phyloP scores from a whole-genome alignment of 2,888 invertebrate species.

The Philhelius pedissequus region DNA sequence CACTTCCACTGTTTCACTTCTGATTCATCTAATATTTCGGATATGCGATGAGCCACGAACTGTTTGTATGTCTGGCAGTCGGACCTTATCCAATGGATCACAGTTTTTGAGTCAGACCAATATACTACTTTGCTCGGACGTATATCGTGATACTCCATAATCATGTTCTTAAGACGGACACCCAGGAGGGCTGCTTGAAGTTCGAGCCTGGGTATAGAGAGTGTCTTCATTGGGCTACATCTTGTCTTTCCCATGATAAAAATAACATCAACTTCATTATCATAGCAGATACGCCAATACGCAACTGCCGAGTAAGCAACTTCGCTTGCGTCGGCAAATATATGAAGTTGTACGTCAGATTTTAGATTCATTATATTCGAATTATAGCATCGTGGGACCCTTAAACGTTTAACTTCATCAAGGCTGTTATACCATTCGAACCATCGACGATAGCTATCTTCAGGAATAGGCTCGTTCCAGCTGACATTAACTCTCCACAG shows the following conservation, averaged over 20 bases:
- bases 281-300: neutral
- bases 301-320: slow-evolving; percentile 5
- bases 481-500: no score
- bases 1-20: slow-evolving; percentile 67
- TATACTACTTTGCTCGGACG: neutral
- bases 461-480: no score
- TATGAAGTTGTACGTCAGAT: neutral
- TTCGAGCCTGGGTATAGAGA: no score
- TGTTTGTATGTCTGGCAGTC: slow-evolving; percentile 58
- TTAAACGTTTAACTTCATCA: no score
- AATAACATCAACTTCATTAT: neutral
- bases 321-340: slow-evolving; percentile 3
- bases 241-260: no score
- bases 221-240: no score
- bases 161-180: slow-evolving; percentile 23
- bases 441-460: no score
- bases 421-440: no score
- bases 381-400: no score
- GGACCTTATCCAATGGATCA: slow-evolving; percentile 55
- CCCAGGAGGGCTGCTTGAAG: slow-evolving; percentile 19
- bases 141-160: slow-evolving; percentile 13
- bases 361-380: neutral
- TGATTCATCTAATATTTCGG: slow-evolving; percentile 62
- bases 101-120: slow-evolving; percentile 59
- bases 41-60: slow-evolving; percentile 70